Percentiles rank a stretch among this genome's conserved stretches.
phyloP scores from a whole-genome alignment of 2,797 vertebrate species.

The Serranus cabrilla region DNA sequence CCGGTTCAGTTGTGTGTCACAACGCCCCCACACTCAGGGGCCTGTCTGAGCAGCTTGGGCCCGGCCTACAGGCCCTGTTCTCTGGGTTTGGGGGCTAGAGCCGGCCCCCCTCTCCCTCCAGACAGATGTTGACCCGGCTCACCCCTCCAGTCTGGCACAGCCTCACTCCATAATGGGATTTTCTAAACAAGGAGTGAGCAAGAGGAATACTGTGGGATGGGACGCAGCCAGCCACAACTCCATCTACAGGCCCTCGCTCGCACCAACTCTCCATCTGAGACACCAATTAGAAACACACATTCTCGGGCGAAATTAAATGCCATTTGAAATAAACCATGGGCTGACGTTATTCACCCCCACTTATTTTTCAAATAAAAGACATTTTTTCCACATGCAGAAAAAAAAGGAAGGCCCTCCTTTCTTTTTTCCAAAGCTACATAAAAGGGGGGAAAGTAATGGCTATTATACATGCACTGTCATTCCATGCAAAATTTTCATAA shows the following conservation, averaged over 20 bases:
- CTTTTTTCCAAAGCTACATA: conserved; percentile 56
- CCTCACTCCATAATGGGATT: conserved; percentile 82
- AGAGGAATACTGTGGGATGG: conserved; percentile 70
- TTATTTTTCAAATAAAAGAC: conserved; percentile 74
- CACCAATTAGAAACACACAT: conserved; percentile 73
- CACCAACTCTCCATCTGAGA: conserved; percentile 62
- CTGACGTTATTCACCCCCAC: conserved; percentile 69
- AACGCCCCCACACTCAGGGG: conserved; percentile 71
- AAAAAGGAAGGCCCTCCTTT: conserved; percentile 1
- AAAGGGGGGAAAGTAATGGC: conserved; percentile 70
- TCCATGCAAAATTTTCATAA: conserved; percentile 93
- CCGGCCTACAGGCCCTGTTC: conserved; percentile 62
- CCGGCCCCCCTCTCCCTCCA: conserved; percentile 65
- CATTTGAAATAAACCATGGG: conserved; percentile 75
- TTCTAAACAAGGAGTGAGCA: conserved; percentile 83
- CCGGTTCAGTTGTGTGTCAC: conserved; percentile 78
- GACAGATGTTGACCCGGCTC: conserved; percentile 85
- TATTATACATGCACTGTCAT: conserved; percentile 89
- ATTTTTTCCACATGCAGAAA: conserved; percentile 55
- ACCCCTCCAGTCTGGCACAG: conserved; percentile 82
- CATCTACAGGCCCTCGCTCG: conserved; percentile 66
- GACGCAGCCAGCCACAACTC: conserved; percentile 73
- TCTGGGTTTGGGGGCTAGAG: conserved; percentile 50
- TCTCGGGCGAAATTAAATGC: conserved; percentile 69
- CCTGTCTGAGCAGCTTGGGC: conserved; percentile 72